Evolutionary conservation across 2,888 invertebrate genomes (phyloP).

Genomic region (Eurois occulta): DNA sequence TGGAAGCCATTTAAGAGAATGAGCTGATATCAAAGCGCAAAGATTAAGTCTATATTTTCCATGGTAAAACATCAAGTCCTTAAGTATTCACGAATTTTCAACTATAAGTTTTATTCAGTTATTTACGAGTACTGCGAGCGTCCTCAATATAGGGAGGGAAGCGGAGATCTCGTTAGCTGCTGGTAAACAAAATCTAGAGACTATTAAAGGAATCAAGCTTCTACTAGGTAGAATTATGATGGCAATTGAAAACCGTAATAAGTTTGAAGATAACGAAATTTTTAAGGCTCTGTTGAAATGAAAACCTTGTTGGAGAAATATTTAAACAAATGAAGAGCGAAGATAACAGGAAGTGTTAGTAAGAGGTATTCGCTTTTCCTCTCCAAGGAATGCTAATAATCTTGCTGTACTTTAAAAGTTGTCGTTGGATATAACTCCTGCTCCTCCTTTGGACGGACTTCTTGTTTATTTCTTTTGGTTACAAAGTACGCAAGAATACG

Average conservation of each 20-base stretch:
- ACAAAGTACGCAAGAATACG: not conserved
- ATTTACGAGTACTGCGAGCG: conserved; percentile 48
- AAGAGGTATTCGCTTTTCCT: not conserved
- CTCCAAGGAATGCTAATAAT: not conserved
- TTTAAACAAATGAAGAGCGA: not conserved
- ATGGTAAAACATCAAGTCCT: not conserved
- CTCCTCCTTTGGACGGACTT: not conserved
- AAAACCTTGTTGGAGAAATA: not conserved
- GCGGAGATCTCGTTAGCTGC: conserved; percentile 67
- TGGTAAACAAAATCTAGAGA: conserved; percentile 73
- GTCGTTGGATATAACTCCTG: not conserved
- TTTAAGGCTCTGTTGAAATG: not conserved
- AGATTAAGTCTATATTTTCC: not conserved
- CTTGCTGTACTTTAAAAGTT: not conserved
- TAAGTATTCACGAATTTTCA: conserved; percentile 47
- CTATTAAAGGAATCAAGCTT: conserved; percentile 45
- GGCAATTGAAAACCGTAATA: not conserved
- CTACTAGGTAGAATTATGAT: not conserved
- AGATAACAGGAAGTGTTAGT: not conserved
- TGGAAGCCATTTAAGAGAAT: not conserved
- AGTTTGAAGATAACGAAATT: not conserved
- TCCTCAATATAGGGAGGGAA: conserved; percentile 62
- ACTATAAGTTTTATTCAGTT: conserved; percentile 68
- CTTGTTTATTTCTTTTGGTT: not conserved
- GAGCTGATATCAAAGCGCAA: not conserved